A percentile compares a stretch with the other conserved stretches of the same genome.
phyloP scores from a whole-genome alignment of 2,113 vertebrate genomes.

The Cheilinus undulatus region DNA sequence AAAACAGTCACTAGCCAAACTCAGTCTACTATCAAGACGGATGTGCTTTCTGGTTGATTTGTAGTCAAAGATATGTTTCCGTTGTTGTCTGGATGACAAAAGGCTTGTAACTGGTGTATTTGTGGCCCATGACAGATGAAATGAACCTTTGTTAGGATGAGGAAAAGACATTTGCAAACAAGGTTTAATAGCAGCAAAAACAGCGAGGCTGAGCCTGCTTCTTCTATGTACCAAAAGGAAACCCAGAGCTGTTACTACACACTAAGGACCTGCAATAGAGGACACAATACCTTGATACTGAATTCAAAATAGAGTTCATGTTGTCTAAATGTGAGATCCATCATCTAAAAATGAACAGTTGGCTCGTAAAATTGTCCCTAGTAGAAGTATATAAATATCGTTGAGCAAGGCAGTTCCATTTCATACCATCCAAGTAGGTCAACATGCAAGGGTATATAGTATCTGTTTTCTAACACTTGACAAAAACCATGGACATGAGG shows the following conservation, averaged over 20 bases:
- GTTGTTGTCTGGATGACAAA: neutral
- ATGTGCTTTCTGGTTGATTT: conserved; percentile 20
- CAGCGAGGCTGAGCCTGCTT: conserved; percentile 36
- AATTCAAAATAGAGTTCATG: conserved; percentile 16
- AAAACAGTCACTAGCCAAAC: conserved; percentile 57
- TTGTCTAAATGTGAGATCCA: conserved; percentile 40
- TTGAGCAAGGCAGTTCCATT: conserved; percentile 87
- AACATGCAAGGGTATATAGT: conserved; percentile 86
- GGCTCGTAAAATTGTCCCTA: conserved; percentile 66
- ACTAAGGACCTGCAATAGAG: conserved; percentile 34
- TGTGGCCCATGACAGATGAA: too few species aligned
- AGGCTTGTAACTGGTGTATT: too few species aligned
- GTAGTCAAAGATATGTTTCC: neutral
- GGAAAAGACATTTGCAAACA: too few species aligned
- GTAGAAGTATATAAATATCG: conserved; percentile 83
- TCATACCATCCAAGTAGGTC: conserved; percentile 86
- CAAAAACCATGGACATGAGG: conserved; percentile 79
- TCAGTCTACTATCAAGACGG: conserved; percentile 14
- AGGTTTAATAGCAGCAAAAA: conserved; percentile 59
- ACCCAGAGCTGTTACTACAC: conserved; percentile 32
- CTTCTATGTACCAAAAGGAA: conserved; percentile 41
- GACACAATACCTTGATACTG: conserved; percentile 9
- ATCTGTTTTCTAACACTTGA: conserved; percentile 82
- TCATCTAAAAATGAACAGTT: conserved; percentile 59
- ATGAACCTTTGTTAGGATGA: conserved; percentile 14